Base-by-base conservation (phyloP, 2,888 invertebrate genomes). In the Nebria salina region DNA sequence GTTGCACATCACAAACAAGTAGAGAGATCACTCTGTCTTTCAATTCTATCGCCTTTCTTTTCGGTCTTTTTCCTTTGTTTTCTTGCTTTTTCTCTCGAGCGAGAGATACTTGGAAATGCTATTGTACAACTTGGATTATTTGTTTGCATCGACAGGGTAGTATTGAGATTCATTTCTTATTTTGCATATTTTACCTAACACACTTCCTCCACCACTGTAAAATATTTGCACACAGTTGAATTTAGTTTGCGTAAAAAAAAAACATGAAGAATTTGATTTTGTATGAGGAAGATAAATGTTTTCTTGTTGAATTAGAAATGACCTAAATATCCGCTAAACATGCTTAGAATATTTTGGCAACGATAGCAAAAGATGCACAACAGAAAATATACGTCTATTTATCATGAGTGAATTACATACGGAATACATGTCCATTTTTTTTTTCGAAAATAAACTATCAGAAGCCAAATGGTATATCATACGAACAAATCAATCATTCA, bases 81-180 rank as follows among this genome's bases (percentile, higher is more conserved):
- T 65, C 68, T 75, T 79, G 73, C 66, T 79, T 75, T 79, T 13
- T 68, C 15, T 26, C 15, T 7, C n/a, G 9, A 11, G 68, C 9
- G 26, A 68, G 73, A 68, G 75, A 74, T 75, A 34, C 79, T 66
- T 79, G 79, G 75, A 68, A 26, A 79, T 26, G 54, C 79, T 75
- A 74, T 65, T 74, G 42, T 73, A 75, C 42, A 11, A 43, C 68
- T 74, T 43, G 43, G 75, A 79, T 78, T 78, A 73, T 78, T 66
- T 78, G 78, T 78, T 78, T 73, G 65, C 43, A 42, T 41, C 78
- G 25, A 13, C 78, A 78, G 78, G 65, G 42, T n/a, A 65, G 78
- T 72, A 72, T 78, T 73, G 64, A 73, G 73, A 73, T 54, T 54
- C 54, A 54, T 54, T 54, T 54, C 7, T 34, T 34, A 34, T 34